Evolutionary conservation across 2,113 vertebrate genomes (phyloP).

Genomic region (Trichomycterus rosablanca): DNA sequence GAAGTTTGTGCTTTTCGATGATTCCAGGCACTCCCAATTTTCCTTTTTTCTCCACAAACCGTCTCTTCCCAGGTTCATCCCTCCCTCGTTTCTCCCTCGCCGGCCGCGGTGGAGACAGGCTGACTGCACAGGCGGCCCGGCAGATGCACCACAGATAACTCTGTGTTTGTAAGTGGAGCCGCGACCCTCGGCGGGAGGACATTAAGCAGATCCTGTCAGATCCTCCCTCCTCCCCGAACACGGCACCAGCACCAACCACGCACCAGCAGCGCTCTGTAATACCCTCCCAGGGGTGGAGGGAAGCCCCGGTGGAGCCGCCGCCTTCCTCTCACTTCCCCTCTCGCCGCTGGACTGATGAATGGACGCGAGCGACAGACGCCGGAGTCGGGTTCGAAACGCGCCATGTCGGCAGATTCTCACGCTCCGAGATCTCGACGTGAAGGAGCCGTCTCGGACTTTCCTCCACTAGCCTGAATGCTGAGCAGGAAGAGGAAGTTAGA

Average conservation of each 20-base stretch:
- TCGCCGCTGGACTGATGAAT: conserved; percentile 60
- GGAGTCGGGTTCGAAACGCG: conserved; percentile 58
- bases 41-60: too few relatives aligned
- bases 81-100: conserved; percentile 66
- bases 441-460: conserved; percentile 14
- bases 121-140: conserved; percentile 92
- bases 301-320: conserved; percentile 78
- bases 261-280: conserved; percentile 53
- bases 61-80: conserved; percentile 24
- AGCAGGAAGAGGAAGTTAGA: conserved; percentile 31
- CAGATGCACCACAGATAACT: conserved; percentile 96
- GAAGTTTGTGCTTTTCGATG: too few relatives aligned
- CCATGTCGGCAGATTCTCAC: conserved; percentile 62
- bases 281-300: conserved; percentile 51
- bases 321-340: conserved; percentile 74
- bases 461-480: conserved; percentile 5
- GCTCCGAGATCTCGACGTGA: conserved; percentile 24
- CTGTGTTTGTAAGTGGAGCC: conserved; percentile 97
- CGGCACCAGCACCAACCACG: conserved; percentile 1
- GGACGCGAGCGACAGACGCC: conserved; percentile 50
- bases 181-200: conserved; percentile 94
- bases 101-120: conserved; percentile 91
- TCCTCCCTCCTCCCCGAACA: conserved; percentile 67
- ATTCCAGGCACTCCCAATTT: too few relatives aligned
- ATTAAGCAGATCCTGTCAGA: conserved; percentile 99